These are phyloP conservation scores for Hesperia comma DNA, from an alignment of 2,888 invertebrate species.

Conservation along the genomic window DNA sequence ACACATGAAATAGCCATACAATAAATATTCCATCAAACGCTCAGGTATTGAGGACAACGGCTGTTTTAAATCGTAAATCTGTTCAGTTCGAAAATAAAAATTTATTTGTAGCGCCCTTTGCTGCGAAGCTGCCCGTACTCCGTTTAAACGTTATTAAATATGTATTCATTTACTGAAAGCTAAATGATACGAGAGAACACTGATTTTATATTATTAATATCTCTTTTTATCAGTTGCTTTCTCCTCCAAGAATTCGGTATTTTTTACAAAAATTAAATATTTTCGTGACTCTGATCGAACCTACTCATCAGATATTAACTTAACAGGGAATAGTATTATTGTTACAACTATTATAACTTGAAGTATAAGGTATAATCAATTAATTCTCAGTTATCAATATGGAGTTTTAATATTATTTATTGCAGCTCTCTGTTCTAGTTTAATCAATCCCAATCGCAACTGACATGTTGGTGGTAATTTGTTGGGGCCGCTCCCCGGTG, in stretches of 20 bases:
- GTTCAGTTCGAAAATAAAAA: conserved; percentile 12
- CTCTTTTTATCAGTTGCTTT: neutral
- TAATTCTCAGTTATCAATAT: too few species aligned
- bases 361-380: too few species aligned
- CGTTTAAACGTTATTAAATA: neutral
- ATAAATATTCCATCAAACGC: conserved; percentile 12
- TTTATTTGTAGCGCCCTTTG: conserved; percentile 8
- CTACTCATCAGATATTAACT: too few species aligned
- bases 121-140: neutral
- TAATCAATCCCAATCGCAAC: neutral
- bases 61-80: conserved; percentile 5
- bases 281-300: too few species aligned
- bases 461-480: neutral
- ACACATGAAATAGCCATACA: neutral
- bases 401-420: too few species aligned
- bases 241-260: neutral
- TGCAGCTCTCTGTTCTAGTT: neutral
- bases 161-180: neutral
- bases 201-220: neutral
- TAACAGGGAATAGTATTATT: too few species aligned
- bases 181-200: neutral
- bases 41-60: neutral
- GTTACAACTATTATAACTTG: too few species aligned
- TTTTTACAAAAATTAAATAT: too few species aligned
- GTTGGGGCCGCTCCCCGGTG: neutral